Evolutionary conservation across 2,113 vertebrate species (phyloP).

Genomic region (Drymodes brunneopygia): DNA sequence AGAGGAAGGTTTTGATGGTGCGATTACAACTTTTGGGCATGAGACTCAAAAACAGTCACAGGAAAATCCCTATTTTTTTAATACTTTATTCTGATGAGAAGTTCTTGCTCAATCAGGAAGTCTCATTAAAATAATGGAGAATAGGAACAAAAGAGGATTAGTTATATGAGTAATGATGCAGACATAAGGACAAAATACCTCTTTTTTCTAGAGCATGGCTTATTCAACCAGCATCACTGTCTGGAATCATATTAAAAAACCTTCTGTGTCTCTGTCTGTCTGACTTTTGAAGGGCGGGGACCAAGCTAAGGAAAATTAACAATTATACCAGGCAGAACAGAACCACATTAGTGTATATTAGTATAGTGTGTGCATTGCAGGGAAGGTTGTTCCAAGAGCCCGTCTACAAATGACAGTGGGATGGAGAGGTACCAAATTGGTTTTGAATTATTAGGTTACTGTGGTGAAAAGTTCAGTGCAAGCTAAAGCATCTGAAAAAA

Average conservation of each 20-base stretch:
- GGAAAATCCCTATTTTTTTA: background rate
- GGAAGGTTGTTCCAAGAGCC: background rate
- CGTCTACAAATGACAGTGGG: background rate
- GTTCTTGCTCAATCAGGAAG: conserved; percentile 14
- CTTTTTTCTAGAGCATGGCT: background rate
- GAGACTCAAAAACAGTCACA: background rate
- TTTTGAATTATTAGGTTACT: background rate
- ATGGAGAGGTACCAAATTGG: background rate
- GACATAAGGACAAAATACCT: background rate
- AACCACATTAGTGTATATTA: background rate
- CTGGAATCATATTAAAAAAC: background rate
- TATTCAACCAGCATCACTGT: background rate
- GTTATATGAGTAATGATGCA: background rate
- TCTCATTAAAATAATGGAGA: background rate
- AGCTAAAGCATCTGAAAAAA: background rate
- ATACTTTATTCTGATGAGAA: background rate
- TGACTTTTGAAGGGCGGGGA: background rate
- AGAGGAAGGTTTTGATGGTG: background rate
- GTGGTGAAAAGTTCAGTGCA: background rate
- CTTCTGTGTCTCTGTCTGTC: background rate
- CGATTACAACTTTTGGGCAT: background rate
- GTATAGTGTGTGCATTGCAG: accelerated
- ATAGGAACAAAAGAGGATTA: background rate
- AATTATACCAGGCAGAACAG: background rate
- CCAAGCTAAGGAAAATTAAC: background rate